A percentile compares a stretch with the other conserved stretches of the same genome.
These are phyloP conservation scores for Polylopha cassiicola DNA, from an alignment of 2,888 invertebrate genomes.

Conservation along the genomic window DNA sequence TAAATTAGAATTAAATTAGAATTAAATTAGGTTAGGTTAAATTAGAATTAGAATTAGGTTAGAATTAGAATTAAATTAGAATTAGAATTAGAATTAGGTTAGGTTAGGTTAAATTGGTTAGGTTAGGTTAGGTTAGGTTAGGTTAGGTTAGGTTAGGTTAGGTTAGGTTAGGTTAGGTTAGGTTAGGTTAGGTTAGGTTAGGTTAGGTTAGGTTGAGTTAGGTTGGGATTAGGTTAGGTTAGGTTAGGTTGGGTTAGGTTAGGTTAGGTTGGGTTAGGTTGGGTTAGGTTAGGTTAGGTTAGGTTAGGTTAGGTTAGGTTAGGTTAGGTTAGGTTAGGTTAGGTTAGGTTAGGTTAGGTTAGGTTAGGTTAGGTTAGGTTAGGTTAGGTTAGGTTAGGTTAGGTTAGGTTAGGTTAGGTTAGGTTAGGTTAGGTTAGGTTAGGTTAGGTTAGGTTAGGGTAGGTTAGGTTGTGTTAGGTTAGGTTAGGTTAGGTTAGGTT, in stretches of 20 bases:
- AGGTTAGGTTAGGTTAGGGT: conserved; percentile 3
- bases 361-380: conserved; percentile 18
- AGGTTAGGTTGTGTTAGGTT: too few relatives aligned
- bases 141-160: conserved; percentile 17
- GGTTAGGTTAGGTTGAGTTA: conserved; percentile 17
- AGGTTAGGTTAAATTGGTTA: conserved; percentile 16
- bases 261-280: conserved; percentile 13
- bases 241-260: conserved; percentile 14
- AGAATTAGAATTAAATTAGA: not conserved
- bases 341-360: conserved; percentile 18
- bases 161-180: conserved; percentile 17
- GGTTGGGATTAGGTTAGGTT: conserved; percentile 17
- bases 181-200: conserved; percentile 17
- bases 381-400: conserved; percentile 6
- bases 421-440: conserved; percentile 2
- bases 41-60: not conserved
- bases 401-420: conserved; percentile 1
- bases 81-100: too few relatives aligned
- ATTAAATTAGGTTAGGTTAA: not conserved
- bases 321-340: conserved; percentile 16
- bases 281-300: conserved; percentile 10
- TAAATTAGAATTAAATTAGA: too few relatives aligned
- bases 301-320: conserved; percentile 7
- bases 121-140: conserved; percentile 17
- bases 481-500: too few relatives aligned